Base-by-base conservation (phyloP, 2,888 invertebrate species). In the Drosophila formosana region DNA sequence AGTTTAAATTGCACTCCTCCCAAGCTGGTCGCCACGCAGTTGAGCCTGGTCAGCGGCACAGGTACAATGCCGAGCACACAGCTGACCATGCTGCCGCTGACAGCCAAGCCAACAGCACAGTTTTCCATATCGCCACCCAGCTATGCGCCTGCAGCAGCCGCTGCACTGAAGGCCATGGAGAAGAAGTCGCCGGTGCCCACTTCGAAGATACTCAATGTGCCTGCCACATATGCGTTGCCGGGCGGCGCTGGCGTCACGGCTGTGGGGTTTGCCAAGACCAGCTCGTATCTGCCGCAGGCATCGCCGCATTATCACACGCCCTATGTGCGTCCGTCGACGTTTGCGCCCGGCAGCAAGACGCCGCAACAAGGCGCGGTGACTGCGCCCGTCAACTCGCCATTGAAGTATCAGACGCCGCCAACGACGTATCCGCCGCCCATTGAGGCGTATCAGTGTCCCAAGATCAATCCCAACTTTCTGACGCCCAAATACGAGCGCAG, bases 381-480 rank as follows among this genome's bases (percentile, higher is more conserved):
- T 25, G 58, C 82, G 61, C 80, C 80, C 89, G 11, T 77, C 89
- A 67, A 82, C n/a, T 87, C 91, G 3, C 89, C 91, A n/a, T 56
- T 90, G 0, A 91, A 91, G 71, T 92, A 91, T 69, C 92, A 90
- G 69, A 91, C 91, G 9, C 89, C 92, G 7, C 91, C 92, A 39
- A 91, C 91, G 9, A 90, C 91, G 57, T 92, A 91, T 82, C 91
- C 92, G 46, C 90, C 91, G 3, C 91, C 91, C 26, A 90, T 92
- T 28, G 92, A 92, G 76, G 91, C 92, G 51, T 92, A 92, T 82
- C 92, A 92, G 23, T 92, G 92, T 58, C 92, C 92, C 47, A 92
- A 92, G 78, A 91, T 92, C 2, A 92, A 92, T 79, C 92, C 92
- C 2, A 92, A 92, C 61, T 92, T 92, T 82, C 72, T 92, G 13